Base-by-base conservation (phyloP, 2,113 vertebrate species). In the Addax nasomaculatus region DNA sequence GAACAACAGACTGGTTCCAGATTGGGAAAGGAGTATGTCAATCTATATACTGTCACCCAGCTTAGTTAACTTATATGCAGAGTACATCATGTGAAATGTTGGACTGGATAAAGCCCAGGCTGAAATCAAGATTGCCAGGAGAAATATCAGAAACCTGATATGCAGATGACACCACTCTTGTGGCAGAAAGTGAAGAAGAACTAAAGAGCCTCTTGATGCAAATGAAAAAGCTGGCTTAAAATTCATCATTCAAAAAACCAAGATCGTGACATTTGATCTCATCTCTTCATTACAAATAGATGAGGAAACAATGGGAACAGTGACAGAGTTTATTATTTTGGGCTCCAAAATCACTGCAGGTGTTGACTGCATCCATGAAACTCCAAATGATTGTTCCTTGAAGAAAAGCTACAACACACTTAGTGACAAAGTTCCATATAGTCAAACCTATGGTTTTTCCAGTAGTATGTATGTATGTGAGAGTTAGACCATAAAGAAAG, bases 31-130 rank as follows among this genome's bases (percentile, higher is more conserved):
- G 16, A 67, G 33, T n/a, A 19, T n/a, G 4, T 67, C 64, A n/a
- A n/a, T 33, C 3, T 67, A 2, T 67, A n/a, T n/a, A 19, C 19
- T 10, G 16, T 67, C 33, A 67, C 64, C 64, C 0, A 0, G 16
- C 64, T 67, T 19, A 67, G 64, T n/a, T 67, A 67, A 67, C 33
- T 67, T 67, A 10, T 19, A 67, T 67, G 17, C 64, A 67, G 64
- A n/a, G 33, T 67, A n/a, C 64, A 67, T 67, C 64, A n/a, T 19
- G 33, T 19, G 62, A 67, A 67, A n/a, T n/a, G 64, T n/a, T n/a
- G 64, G 64, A 67, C 62, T 67, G 33, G 62, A n/a, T 67, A n/a
- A 67, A 67, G 64, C 33, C 64, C 64, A 67, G 10, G 64, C 64
- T n/a, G 64, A 10, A 67, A 67, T 67, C 33, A 67, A 36, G 33